Conservation (phyloP, 2,888 invertebrate species). For the Pristionchus japonicus region DNA sequence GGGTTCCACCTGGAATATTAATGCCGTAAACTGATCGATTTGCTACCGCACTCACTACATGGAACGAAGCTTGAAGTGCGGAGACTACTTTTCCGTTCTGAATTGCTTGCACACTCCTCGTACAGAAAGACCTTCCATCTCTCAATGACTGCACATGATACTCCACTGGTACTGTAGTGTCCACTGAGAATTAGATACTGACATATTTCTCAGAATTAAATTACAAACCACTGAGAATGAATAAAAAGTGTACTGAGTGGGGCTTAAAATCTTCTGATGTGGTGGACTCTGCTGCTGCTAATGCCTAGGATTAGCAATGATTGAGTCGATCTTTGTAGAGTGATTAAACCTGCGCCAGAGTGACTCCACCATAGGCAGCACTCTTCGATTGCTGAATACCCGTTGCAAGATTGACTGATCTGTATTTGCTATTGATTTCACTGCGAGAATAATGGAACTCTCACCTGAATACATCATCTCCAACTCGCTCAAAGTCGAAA, state of each 20-base stretch:
- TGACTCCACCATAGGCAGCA: conserved; percentile 69
- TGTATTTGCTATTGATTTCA: neutral
- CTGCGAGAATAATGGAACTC: neutral
- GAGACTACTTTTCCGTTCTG: conserved; percentile 76
- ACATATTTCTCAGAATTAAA: neutral
- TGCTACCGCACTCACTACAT: conserved; percentile 53
- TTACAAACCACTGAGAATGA: conserved; percentile 65
- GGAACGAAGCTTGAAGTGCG: conserved; percentile 71
- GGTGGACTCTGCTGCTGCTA: conserved; percentile 68
- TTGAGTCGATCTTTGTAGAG: neutral
- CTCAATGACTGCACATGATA: conserved; percentile 76
- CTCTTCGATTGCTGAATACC: conserved; percentile 53
- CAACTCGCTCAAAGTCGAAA: conserved; percentile 54
- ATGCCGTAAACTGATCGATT: neutral
- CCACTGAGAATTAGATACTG: conserved; percentile 55
- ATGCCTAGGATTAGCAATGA: conserved; percentile 48
- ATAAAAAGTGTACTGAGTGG: conserved; percentile 69
- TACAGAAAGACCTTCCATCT: conserved; percentile 74
- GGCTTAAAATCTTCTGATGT: conserved; percentile 62
- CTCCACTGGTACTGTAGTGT: conserved; percentile 74
- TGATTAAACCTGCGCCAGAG: conserved; percentile 63
- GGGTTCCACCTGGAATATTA: conserved; percentile 50
- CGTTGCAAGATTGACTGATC: conserved; percentile 54
- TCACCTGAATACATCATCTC: conserved; percentile 56
- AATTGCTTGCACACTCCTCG: conserved; percentile 75